A percentile compares a stretch with the other conserved stretches of the same genome.
Evolutionary conservation across 2,888 invertebrate species (phyloP).

Genomic region (Euclidia mi): DNA sequence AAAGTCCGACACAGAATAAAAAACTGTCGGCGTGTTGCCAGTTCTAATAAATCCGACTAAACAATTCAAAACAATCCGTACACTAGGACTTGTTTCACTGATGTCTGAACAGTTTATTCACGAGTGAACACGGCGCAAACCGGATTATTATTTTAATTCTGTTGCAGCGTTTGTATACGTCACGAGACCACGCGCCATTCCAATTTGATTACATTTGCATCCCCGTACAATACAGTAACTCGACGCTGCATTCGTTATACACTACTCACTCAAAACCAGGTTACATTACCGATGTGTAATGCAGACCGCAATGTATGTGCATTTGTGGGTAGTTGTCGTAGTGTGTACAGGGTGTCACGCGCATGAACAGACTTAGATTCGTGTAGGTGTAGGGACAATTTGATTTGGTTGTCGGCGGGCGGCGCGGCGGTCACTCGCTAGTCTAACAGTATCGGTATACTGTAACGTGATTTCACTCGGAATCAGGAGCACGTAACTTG

Average conservation of each 20-base stretch:
- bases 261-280: conserved; percentile 10
- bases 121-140: conserved; percentile 21
- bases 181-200: conserved; percentile 5
- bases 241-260: conserved; percentile 7
- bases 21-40: conserved; percentile 10
- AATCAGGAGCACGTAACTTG: conserved; percentile 24
- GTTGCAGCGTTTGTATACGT: conserved; percentile 10
- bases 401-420: conserved; percentile 15
- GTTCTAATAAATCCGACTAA: conserved; percentile 15
- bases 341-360: conserved; percentile 3
- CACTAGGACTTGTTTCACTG: conserved; percentile 22
- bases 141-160: conserved; percentile 42
- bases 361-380: conserved; percentile 19
- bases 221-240: background rate
- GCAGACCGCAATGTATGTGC: conserved; percentile 13
- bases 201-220: conserved; percentile 28
- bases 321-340: too few species aligned
- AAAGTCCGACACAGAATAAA: conserved; percentile 9
- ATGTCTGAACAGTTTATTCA: conserved; percentile 26
- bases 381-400: conserved; percentile 21
- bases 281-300: conserved; percentile 1
- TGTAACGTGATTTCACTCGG: conserved; percentile 26
- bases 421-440: conserved; percentile 7
- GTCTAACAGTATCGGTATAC: conserved; percentile 16
- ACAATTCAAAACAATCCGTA: conserved; percentile 21